These are phyloP conservation scores for Amphiura filiformis DNA, from an alignment of 35 echinoderm and acorn worm species.

Conservation along the genomic window DNA sequence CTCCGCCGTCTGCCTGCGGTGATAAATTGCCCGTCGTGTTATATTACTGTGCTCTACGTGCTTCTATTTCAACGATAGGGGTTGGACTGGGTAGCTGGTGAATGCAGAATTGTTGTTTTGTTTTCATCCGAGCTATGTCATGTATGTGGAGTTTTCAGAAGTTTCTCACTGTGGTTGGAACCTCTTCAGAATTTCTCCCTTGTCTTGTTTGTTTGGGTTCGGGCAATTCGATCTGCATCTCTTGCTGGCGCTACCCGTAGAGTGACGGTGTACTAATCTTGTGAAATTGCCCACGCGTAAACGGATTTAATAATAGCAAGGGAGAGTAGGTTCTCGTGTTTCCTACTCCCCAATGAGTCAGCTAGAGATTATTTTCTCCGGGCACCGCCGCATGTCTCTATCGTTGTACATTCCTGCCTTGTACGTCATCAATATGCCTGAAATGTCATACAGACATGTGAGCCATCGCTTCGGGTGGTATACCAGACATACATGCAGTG, in stretches of 20 bases:
- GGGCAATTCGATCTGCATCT: constrained; percentile 16
- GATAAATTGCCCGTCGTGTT: constrained; percentile 19
- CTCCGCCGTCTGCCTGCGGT: constrained; percentile 22
- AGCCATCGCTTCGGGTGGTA: background rate
- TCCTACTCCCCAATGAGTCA: constrained; percentile 72
- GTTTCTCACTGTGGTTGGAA: background rate
- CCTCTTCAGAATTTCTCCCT: background rate
- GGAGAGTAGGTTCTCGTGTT: constrained; percentile 52
- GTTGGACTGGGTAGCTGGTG: background rate
- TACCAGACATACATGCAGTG: constrained; percentile 11
- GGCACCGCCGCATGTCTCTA: constrained; percentile 64
- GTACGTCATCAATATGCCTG: constrained; percentile 76
- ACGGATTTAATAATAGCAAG: constrained; percentile 71
- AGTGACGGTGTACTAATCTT: constrained; percentile 30
- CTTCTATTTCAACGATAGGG: background rate
- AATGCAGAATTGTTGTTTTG: background rate
- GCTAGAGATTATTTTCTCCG: constrained; percentile 60
- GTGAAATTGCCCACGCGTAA: constrained; percentile 49
- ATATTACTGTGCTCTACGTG: constrained; percentile 42
- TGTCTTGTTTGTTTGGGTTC: constrained; percentile 12
- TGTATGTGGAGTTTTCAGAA: background rate
- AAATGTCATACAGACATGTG: constrained; percentile 68
- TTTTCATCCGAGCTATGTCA: background rate
- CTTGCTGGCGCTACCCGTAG: background rate
- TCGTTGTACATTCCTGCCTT: constrained; percentile 64